Percentiles rank a stretch among this genome's conserved stretches.
Evolutionary conservation across 2,797 vertebrate species (phyloP).

Genomic region (Coreius guichenoti): DNA sequence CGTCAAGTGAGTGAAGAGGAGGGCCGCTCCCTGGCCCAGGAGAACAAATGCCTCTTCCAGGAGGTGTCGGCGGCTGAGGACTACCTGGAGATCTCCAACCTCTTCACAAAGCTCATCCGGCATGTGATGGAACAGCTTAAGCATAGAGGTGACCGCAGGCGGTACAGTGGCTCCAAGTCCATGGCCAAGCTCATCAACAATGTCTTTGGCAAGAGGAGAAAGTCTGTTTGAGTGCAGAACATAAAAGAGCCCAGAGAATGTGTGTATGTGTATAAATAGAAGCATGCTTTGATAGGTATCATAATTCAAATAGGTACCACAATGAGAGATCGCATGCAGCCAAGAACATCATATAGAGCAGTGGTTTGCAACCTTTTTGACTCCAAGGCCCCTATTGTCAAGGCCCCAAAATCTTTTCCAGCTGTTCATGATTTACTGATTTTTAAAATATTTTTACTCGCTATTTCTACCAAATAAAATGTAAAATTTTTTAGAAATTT

Average conservation of each 20-base stretch:
- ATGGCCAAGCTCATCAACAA: constrained; percentile 84
- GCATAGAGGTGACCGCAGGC: constrained; percentile 72
- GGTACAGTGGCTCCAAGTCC: constrained; percentile 82
- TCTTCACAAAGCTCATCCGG: constrained; percentile 80
- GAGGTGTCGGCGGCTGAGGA: constrained; percentile 82
- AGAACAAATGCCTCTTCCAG: constrained; percentile 78
- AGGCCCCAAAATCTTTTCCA: not conserved
- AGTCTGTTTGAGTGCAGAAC: constrained; percentile 74
- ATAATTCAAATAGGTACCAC: not conserved
- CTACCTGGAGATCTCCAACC: constrained; percentile 78
- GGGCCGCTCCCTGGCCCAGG: constrained; percentile 73
- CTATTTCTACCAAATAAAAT: not conserved
- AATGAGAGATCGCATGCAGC: not conserved
- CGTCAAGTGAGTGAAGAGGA: constrained; percentile 80
- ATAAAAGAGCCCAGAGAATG: not conserved
- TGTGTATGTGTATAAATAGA: not conserved
- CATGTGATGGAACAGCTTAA: constrained; percentile 79
- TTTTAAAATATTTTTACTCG: not conserved
- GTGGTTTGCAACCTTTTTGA: not conserved
- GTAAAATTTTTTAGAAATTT: not conserved
- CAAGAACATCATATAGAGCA: not conserved
- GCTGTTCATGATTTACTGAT: not conserved
- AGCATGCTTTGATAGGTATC: not conserved
- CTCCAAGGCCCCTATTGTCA: not conserved
- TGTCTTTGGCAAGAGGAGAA: constrained; percentile 82